A percentile compares a stretch with the other conserved stretches of the same genome.
Evolutionary conservation across 2,113 vertebrate genomes (phyloP).

Genomic region (Microtus montanus): DNA sequence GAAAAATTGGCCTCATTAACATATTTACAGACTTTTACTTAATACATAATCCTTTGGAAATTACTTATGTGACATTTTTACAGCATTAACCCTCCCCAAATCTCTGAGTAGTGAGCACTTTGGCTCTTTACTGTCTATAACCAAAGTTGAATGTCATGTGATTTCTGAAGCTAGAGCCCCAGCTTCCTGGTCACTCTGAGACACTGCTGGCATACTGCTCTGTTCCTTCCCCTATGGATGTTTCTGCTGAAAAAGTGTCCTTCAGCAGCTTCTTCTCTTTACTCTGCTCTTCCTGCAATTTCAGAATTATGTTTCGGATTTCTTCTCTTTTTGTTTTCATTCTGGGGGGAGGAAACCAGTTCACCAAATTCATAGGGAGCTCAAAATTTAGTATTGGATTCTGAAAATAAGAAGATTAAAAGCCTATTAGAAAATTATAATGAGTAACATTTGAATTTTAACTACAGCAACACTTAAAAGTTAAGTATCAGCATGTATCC

Average conservation of each 20-base stretch:
- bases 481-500: slow-evolving; percentile 6
- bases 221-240: slow-evolving; percentile 78
- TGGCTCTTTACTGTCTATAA: slow-evolving; percentile 79
- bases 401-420: slow-evolving; percentile 80
- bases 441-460: slow-evolving; percentile 29
- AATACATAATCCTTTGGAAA: slow-evolving; percentile 88
- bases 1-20: slow-evolving; percentile 91
- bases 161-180: slow-evolving; percentile 76
- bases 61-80: slow-evolving; percentile 88
- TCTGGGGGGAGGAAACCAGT: slow-evolving; percentile 96
- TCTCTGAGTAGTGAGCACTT: slow-evolving; percentile 79
- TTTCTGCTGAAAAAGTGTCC: slow-evolving; percentile 81
- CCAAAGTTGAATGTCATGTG: slow-evolving; percentile 74
- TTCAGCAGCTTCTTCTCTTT: slow-evolving; percentile 86
- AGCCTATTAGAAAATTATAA: slow-evolving; percentile 40
- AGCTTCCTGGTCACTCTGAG: slow-evolving; percentile 84
- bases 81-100: slow-evolving; percentile 83
- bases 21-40: slow-evolving; percentile 95
- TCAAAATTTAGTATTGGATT: slow-evolving; percentile 95
- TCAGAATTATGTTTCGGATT: slow-evolving; percentile 94
- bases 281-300: slow-evolving; percentile 92
- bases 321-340: slow-evolving; percentile 99
- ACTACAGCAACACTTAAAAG: slow-evolving; percentile 24
- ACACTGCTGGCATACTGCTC: slow-evolving; percentile 82
- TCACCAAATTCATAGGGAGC: slow-evolving; percentile 93